Evolutionary conservation across 1,140 invertebrate genomes (phyloP).

Genomic region (Drosophila melanogaster): DNA sequence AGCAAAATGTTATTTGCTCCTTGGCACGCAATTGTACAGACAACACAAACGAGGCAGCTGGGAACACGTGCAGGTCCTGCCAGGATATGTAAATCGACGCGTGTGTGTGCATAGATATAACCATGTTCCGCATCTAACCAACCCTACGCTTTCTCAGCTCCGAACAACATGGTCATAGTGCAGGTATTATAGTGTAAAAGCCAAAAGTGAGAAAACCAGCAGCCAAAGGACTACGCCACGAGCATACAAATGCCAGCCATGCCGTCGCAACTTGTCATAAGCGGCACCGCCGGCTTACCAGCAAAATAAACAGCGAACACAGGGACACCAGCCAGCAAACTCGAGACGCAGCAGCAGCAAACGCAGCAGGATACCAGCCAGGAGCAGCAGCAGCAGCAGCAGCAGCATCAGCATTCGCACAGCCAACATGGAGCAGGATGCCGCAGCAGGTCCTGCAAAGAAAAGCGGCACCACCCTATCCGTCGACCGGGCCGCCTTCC

Average conservation of each 20-base stretch:
- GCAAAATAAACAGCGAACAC: conserved; percentile 31
- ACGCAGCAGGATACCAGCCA: conserved; percentile 2
- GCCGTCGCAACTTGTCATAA: conserved; percentile 30
- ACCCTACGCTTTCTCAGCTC: conserved; percentile 15
- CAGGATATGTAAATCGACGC: conserved; percentile 55
- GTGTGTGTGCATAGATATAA: conserved; percentile 38
- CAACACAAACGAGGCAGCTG: conserved; percentile 22
- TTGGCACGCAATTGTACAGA: conserved; percentile 48
- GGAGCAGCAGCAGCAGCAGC: conserved; percentile 7
- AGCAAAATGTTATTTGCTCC: conserved; percentile 63
- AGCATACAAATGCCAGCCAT: conserved; percentile 71
- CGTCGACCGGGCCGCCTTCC: conserved; percentile 94
- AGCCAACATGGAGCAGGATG: conserved; percentile 57
- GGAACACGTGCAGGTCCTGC: conserved; percentile 39
- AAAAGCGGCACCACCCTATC: conserved; percentile 87
- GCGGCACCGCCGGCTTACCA: conserved; percentile 28
- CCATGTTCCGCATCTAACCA: conserved; percentile 37
- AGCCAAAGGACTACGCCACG: conserved; percentile 34
- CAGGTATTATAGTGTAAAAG: conserved; percentile 60
- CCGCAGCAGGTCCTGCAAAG: conserved; percentile 56
- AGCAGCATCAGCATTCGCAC: conserved; percentile 7
- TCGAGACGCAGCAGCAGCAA: conserved; percentile 12
- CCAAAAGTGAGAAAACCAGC: conserved; percentile 16
- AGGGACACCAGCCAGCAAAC: conserved; percentile 12
- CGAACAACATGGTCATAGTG: conserved; percentile 57